Evolutionary conservation across 1,140 invertebrate genomes (phyloP), one percentile per base, ranked within the genome.

Genomic region (Gonatopus flavifemur): DNA sequence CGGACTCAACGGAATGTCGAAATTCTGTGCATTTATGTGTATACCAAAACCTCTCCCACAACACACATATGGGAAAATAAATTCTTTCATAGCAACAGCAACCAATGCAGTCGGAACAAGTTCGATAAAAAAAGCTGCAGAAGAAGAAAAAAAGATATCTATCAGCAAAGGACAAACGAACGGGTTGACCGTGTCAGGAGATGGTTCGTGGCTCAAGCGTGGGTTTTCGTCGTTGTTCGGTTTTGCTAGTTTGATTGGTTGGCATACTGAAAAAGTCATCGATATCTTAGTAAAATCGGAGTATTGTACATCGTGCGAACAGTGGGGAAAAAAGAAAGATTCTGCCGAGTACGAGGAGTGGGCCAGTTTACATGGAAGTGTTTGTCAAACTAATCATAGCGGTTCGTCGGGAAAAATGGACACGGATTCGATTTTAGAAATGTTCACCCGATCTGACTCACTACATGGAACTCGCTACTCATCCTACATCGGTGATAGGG

Each of bases 331-430:
- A 10, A 49, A 49, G 2, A 18, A 22, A n/a, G 36, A 36, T 49
- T 39, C 20, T 32, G 24, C 38, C 25, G 46, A 39, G 24, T 40
- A 49, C 31, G 21, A 21, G 18, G 22, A 49, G 3, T 49, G 46
- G 36, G 35, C 31, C 6, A 24, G 20, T 22, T 24, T 30, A 25
- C 49, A 56, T 33, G 15, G 32, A 21, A 16, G 24, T 25, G 13
- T 7, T 33, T 47, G 44, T 20, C 3, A 12, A 7, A 19, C 22
- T n/a, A 55, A 55, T 15, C 38, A 56, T 39, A 1, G 25, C 3
- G 43, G 49, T 12, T 52, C 35, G 20, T 52, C 49, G 22, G 42
- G 40, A 1, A 49, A 45, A 36, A 58, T 55, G 46, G 33, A 54
- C 44, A 46, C 25, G 2, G 30, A 55, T 39, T 15, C 48, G 15